Percentiles rank a stretch among this genome's conserved stretches.
These are phyloP conservation scores for Escarpia spicata DNA, from an alignment of 2,888 invertebrate species.

Conservation along the genomic window DNA sequence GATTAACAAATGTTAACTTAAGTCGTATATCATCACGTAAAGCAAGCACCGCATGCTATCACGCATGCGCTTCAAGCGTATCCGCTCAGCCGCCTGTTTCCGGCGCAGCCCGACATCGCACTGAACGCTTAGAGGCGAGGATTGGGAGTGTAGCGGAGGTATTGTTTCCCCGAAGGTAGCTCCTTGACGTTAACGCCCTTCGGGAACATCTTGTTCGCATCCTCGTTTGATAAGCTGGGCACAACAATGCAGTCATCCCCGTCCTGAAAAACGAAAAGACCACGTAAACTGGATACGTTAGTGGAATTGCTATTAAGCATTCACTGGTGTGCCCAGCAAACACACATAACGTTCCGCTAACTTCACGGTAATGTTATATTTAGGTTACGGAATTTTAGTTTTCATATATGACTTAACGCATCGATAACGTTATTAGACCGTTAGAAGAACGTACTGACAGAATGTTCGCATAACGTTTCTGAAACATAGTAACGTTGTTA, in stretches of 20 bases:
- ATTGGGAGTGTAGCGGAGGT: conserved; percentile 72
- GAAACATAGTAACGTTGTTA: no score
- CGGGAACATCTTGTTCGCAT: conserved; percentile 78
- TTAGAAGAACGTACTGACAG: no score
- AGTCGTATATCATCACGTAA: neutral
- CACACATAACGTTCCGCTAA: no score
- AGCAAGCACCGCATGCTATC: neutral
- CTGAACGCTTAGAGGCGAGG: conserved; percentile 20
- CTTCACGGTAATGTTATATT: no score
- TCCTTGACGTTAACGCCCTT: conserved; percentile 69
- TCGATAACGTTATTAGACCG: no score
- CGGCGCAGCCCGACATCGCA: neutral
- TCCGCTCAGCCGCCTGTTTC: neutral
- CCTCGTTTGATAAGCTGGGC: conserved; percentile 79
- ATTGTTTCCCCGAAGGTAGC: conserved; percentile 86
- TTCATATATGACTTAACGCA: no score
- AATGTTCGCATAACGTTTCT: no score
- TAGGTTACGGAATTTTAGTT: no score
- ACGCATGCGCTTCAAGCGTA: neutral
- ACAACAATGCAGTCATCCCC: conserved; percentile 91
- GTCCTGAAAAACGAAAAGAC: conserved; percentile 68
- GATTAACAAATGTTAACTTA: neutral
- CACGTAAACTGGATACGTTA: neutral
- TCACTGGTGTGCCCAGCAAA: no score
- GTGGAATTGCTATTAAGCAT: neutral